Evolutionary conservation across 1,140 invertebrate species (phyloP), one percentile per base, ranked within the genome.

Genomic region (Drosophila aff.): DNA sequence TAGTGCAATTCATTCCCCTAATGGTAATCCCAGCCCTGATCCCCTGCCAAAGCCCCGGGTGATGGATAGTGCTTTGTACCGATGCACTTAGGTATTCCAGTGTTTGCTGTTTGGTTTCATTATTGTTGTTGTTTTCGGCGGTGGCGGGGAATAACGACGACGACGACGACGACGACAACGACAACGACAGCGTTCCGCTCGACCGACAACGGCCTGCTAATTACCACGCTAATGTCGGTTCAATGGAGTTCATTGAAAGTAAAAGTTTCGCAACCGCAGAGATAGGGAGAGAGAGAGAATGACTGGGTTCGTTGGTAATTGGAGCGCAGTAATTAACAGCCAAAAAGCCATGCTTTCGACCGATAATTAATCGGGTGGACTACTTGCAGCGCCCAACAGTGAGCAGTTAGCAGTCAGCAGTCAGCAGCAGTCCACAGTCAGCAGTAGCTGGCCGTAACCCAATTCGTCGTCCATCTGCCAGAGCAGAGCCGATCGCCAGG

Each of bases 161-260:
- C 26, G 33, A 55, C 52, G 4, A 55, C 49, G 16, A 55, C 49
- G 21, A 55, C 31, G 18, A 53, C 52, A 0, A 26, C 26, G 33
- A 62, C 61, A 46, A 36, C 74, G 73, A 67, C 74, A 44, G 66
- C 67, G 80, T 89, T 82, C 68, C 83, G 75, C 73, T 57, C 81
- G 81, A 81, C 77, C 84, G 84, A 78, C 83, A 87, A 89, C 63
- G 80, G 84, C 73, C 81, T 84, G 86, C 82, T 90, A 90, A 90
- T 90, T 90, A 76, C 79, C 72, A 64, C 67, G 81, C 81, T 89
- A 90, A 89, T 89, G 85, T 67, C 72, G 80, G 86, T 90, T 90
- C 86, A 90, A 90, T 90, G 87, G 86, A 82, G 86, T 90, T 90
- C 86, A 90, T 82, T 76, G 86, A 90, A 90, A 90, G 86, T 90